Percentiles rank a stretch among this genome's conserved stretches.
Conservation (phyloP, 2,113 vertebrate genomes). For the Rhinoderma darwinii region DNA sequence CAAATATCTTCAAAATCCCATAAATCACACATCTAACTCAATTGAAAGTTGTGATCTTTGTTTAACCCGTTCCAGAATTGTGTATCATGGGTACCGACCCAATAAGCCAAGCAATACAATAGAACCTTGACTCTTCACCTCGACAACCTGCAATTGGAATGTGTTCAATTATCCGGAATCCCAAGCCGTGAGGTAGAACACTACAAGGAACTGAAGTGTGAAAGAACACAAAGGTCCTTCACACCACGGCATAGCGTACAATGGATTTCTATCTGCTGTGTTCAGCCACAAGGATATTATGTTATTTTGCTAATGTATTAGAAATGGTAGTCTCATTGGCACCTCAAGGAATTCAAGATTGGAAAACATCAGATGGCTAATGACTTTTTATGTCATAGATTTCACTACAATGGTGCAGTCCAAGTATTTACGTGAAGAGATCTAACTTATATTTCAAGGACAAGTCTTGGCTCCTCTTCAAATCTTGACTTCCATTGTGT, state of each 20-base stretch:
- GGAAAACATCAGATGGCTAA: neutral
- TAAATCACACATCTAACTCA: slow-evolving; percentile 13
- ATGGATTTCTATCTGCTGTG: slow-evolving; percentile 3
- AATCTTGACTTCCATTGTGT: neutral
- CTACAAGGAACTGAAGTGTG: slow-evolving; percentile 6
- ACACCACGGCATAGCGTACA: neutral
- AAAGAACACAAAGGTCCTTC: slow-evolving; percentile 22
- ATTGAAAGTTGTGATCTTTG: neutral
- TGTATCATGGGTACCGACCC: neutral
- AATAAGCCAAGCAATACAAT: neutral
- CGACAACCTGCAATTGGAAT: neutral
- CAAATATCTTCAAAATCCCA: neutral
- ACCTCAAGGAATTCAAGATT: neutral
- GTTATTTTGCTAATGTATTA: neutral
- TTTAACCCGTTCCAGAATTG: neutral
- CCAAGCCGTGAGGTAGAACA: slow-evolving; percentile 6
- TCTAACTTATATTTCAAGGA: neutral
- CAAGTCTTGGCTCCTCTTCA: neutral
- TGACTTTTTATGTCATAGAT: neutral
- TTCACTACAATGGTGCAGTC: too few species aligned
- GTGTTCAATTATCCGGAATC: neutral
- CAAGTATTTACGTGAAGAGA: neutral
- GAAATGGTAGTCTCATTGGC: neutral
- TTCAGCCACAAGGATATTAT: neutral
- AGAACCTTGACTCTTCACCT: neutral